These are phyloP conservation scores for Laticauda colubrina DNA, from an alignment of 2,113 vertebrate species.

Conservation along the genomic window DNA sequence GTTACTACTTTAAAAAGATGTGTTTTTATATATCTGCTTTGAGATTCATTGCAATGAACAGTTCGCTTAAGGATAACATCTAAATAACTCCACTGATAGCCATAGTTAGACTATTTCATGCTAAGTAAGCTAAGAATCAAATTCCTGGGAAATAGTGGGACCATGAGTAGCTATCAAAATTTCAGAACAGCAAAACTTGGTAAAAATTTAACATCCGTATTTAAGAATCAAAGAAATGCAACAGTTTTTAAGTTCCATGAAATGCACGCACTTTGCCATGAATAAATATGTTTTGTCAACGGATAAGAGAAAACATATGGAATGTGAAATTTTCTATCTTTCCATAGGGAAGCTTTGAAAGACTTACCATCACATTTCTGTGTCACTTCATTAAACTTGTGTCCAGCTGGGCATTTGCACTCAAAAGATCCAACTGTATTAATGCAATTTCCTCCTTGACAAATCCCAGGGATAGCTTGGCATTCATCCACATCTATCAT, in stretches of 20 bases:
- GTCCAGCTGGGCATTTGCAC: constrained; percentile 98
- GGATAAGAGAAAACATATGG: constrained; percentile 30
- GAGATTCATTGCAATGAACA: background rate
- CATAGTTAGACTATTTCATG: background rate
- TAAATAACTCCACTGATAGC: background rate
- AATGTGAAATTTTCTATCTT: background rate
- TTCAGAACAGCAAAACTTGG: constrained; percentile 32
- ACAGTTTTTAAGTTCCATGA: constrained; percentile 40
- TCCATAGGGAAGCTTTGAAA: constrained; percentile 46
- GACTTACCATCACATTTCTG: constrained; percentile 98
- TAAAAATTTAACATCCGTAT: constrained; percentile 46
- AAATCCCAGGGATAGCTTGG: constrained; percentile 98
- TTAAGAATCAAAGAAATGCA: constrained; percentile 30
- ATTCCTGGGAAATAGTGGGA: background rate
- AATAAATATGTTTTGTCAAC: constrained; percentile 8
- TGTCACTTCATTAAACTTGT: constrained; percentile 94
- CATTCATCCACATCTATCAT: constrained; percentile 97
- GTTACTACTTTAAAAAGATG: background rate
- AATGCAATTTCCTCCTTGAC: constrained; percentile 97
- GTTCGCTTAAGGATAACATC: background rate
- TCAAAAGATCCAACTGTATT: constrained; percentile 99
- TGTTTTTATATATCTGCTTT: background rate
- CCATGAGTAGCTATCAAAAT: background rate
- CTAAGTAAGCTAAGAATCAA: background rate
- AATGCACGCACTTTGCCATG: constrained; percentile 33